Evolutionary conservation across 2,797 vertebrate species (phyloP).

Genomic region (Rhinella marina): DNA sequence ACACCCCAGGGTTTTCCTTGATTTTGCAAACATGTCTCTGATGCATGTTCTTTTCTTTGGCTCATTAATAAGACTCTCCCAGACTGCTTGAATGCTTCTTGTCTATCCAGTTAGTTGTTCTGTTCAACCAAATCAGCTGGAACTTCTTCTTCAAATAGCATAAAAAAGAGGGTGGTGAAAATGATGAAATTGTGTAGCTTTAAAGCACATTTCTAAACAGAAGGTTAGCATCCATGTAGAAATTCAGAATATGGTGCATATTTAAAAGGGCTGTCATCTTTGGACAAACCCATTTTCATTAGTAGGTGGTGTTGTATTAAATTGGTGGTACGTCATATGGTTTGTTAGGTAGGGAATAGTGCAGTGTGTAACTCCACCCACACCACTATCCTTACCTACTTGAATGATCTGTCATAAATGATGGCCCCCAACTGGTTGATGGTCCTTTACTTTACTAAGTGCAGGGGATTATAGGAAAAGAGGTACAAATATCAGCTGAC

Average conservation of each 20-base stretch:
- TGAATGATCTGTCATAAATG: too few relatives aligned
- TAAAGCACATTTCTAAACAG: background rate
- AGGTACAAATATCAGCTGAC: too few relatives aligned
- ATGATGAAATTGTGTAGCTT: background rate
- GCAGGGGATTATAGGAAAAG: too few relatives aligned
- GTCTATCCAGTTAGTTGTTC: conserved; percentile 20
- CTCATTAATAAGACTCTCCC: conserved; percentile 43
- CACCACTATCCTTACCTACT: too few relatives aligned
- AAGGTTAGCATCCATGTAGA: background rate
- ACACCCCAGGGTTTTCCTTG: conserved; percentile 46
- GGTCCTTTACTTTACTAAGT: too few relatives aligned
- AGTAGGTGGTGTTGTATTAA: too few relatives aligned
- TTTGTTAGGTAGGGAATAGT: too few relatives aligned
- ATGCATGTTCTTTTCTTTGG: conserved; percentile 35
- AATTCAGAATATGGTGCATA: background rate
- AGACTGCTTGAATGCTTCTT: conserved; percentile 13
- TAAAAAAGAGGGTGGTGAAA: background rate
- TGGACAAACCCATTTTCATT: background rate
- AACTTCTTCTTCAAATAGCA: background rate
- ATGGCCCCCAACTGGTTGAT: too few relatives aligned
- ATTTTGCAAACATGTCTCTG: conserved; percentile 48
- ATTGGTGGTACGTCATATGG: too few relatives aligned
- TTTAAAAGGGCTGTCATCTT: background rate
- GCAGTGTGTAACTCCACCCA: too few relatives aligned
- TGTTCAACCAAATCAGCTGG: conserved; percentile 26